Evolutionary conservation across 1,140 invertebrate species (phyloP).

Genomic region (Pentalonia nigronervosa): DNA sequence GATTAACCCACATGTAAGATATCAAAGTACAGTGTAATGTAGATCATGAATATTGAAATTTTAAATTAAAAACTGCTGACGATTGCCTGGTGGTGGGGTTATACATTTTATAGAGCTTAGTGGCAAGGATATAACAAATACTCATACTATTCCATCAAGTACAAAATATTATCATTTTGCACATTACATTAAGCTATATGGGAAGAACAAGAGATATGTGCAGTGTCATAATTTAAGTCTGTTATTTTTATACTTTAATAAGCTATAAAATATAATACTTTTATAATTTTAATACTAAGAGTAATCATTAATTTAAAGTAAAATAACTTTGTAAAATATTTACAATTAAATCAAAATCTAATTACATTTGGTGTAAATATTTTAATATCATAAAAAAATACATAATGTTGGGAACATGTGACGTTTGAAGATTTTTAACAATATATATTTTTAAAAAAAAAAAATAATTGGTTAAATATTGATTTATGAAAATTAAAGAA

Average conservation of each 20-base stretch:
- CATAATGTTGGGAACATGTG: background rate
- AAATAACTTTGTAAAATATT: background rate
- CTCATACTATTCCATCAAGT: background rate
- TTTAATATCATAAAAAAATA: background rate
- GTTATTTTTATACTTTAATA: conserved; percentile 11
- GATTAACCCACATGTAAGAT: background rate
- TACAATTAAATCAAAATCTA: background rate
- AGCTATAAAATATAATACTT: conserved; percentile 27
- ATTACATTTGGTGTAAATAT: conserved; percentile 16
- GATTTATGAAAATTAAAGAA: background rate
- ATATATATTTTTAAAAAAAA: background rate
- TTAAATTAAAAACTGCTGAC: background rate
- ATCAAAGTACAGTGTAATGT: background rate
- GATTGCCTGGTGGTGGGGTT: no score
- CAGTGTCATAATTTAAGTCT: conserved; percentile 19
- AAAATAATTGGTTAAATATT: background rate
- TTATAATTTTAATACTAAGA: background rate
- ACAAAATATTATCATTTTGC: background rate
- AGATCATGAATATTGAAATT: background rate
- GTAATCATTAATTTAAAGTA: background rate
- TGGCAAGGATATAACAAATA: background rate
- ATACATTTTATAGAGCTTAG: background rate
- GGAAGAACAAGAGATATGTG: conserved; percentile 42
- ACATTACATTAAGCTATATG: background rate
- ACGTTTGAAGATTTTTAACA: background rate